Conservation (phyloP, 35 echinoderm and acorn worm species). For the Ophioderma brevispina region DNA sequence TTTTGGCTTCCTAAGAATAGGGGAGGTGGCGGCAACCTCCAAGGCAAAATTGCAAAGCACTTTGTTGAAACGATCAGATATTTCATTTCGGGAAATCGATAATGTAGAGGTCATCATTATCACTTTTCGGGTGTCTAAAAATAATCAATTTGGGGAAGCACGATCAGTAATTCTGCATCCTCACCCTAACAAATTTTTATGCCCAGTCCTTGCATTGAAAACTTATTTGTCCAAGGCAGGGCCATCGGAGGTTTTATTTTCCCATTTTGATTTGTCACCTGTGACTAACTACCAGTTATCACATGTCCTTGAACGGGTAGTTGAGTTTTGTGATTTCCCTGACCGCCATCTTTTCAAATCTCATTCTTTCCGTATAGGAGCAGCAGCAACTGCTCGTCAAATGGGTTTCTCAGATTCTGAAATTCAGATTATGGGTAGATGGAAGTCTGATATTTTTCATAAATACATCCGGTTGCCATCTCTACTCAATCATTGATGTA, state of each 20-base stretch:
- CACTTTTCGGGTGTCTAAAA: background rate
- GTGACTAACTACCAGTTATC: background rate
- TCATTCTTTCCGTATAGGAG: slow-evolving; percentile 15
- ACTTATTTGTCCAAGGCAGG: background rate
- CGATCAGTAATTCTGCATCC: background rate
- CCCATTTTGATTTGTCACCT: background rate
- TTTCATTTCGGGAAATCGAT: background rate
- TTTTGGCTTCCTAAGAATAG: slow-evolving; percentile 22
- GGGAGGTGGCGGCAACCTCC: background rate
- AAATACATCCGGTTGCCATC: background rate
- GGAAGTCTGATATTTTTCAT: background rate
- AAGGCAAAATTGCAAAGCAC: background rate
- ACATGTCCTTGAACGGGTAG: background rate
- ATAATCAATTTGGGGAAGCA: background rate
- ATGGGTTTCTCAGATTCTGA: background rate
- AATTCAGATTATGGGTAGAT: slow-evolving; percentile 16
- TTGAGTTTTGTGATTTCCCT: background rate
- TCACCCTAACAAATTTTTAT: background rate
- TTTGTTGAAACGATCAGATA: background rate
- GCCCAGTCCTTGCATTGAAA: background rate
- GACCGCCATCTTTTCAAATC: background rate
- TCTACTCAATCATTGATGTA: background rate
- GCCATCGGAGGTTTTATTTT: background rate
- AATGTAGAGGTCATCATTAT: background rate
- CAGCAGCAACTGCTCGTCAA: background rate